Conservation (phyloP, 2,797 vertebrate species). For the Erethizon dorsatum region DNA sequence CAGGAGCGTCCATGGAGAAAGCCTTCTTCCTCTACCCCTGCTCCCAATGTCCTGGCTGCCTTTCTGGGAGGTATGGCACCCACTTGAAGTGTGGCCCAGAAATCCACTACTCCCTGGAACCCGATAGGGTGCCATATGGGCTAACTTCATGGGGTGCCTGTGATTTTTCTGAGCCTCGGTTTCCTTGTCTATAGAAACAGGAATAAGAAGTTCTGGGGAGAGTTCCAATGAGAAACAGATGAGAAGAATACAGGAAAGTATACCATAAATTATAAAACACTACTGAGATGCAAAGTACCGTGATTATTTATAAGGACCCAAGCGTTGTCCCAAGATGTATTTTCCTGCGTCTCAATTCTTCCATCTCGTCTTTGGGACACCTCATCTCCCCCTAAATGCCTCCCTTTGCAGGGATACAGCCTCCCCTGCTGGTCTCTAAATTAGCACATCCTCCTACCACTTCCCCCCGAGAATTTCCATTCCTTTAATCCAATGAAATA, state of each 20-base stretch:
- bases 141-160: rapidly evolving
- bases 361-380: conserved; percentile 67
- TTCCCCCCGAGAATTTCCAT: conserved; percentile 55
- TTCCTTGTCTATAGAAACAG: conserved; percentile 61
- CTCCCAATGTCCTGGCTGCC: background rate
- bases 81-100: rapidly evolving
- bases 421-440: conserved; percentile 82
- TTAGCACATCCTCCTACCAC: conserved; percentile 29
- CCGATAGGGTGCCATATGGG: rapidly evolving
- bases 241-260: background rate
- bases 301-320: conserved; percentile 73
- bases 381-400: conserved; percentile 63
- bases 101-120: too few relatives aligned
- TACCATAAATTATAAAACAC: conserved; percentile 34
- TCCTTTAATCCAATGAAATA: conserved; percentile 83
- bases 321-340: background rate
- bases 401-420: conserved; percentile 69
- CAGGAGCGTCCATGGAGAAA: rapidly evolving
- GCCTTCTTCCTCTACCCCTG: rapidly evolving
- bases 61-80: background rate
- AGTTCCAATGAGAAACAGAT: background rate
- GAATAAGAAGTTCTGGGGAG: background rate
- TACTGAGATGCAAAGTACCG: background rate
- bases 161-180: background rate
- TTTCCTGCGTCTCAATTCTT: conserved; percentile 59